A percentile compares a stretch with the other conserved stretches of the same genome.
These are phyloP conservation scores for Amblyteles armatorius DNA, from an alignment of 2,888 invertebrate species.

Conservation along the genomic window DNA sequence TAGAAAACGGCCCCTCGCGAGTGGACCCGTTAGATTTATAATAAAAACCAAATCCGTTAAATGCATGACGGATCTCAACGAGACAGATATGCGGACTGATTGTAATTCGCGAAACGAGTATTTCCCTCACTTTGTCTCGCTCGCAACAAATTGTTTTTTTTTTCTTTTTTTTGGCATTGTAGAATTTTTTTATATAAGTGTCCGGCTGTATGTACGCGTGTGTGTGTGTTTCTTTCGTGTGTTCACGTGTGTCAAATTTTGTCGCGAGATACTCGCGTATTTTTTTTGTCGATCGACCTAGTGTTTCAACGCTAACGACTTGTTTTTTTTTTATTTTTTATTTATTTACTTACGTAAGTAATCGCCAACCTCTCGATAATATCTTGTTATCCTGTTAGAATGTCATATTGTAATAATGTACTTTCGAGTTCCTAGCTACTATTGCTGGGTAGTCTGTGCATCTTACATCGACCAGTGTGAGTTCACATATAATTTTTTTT, in stretches of 20 bases:
- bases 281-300: conserved; percentile 58
- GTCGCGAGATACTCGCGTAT: conserved; percentile 49
- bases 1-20: background rate
- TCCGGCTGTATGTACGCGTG: conserved; percentile 14
- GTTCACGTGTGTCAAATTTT: conserved; percentile 52
- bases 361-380: conserved; percentile 63
- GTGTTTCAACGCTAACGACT: conserved; percentile 62
- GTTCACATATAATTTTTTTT: conserved; percentile 63
- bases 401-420: conserved; percentile 70
- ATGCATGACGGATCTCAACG: conserved; percentile 53
- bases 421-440: conserved; percentile 74
- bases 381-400: conserved; percentile 64
- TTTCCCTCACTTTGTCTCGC: conserved; percentile 31
- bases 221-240: background rate
- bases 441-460: conserved; percentile 74
- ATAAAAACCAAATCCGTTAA: conserved; percentile 56
- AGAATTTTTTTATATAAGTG: conserved; percentile 41
- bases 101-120: conserved; percentile 62
- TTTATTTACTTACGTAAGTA: conserved; percentile 55
- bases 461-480: conserved; percentile 72
- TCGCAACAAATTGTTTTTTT: conserved; percentile 46
- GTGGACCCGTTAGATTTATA: background rate
- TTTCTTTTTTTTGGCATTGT: conserved; percentile 61
- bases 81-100: conserved; percentile 67
- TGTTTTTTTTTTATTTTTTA: conserved; percentile 41